Evolutionary conservation across 2,888 invertebrate species (phyloP).

Genomic region (Eristalis intricaria): DNA sequence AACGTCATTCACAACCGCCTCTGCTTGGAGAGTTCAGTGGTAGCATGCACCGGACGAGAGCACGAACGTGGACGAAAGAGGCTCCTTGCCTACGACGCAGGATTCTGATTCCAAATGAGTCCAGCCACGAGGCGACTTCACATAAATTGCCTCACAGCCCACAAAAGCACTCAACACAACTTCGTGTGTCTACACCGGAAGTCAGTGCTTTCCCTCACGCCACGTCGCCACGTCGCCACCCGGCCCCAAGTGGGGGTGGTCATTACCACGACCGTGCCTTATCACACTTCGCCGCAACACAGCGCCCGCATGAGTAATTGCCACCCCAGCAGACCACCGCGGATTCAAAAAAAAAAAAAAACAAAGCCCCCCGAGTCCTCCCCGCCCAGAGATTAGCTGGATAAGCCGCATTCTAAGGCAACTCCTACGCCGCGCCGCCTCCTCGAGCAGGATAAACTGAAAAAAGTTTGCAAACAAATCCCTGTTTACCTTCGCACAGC

Average conservation of each 20-base stretch:
- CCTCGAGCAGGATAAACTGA: background rate
- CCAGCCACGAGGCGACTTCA: background rate
- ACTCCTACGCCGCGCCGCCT: background rate
- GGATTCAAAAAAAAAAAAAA: background rate
- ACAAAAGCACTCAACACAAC: background rate
- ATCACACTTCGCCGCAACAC: constrained; percentile 8
- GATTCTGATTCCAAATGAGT: background rate
- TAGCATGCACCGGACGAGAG: no score
- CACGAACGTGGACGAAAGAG: no score
- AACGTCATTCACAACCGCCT: no score
- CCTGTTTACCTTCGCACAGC: constrained; percentile 36
- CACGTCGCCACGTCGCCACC: background rate
- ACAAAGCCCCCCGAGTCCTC: background rate
- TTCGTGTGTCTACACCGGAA: background rate
- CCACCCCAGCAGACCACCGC: background rate
- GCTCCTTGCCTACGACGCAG: no score
- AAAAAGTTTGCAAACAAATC: constrained; percentile 52
- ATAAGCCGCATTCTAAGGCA: constrained; percentile 33
- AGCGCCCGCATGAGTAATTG: constrained; percentile 21
- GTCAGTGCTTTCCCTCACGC: background rate
- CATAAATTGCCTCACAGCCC: background rate
- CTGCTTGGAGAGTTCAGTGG: no score
- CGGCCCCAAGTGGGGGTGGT: background rate
- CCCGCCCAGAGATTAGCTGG: constrained; percentile 32
- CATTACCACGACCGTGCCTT: constrained; percentile 26